Conservation (phyloP, 2,797 vertebrate species). For the Sitta carolinensis region DNA sequence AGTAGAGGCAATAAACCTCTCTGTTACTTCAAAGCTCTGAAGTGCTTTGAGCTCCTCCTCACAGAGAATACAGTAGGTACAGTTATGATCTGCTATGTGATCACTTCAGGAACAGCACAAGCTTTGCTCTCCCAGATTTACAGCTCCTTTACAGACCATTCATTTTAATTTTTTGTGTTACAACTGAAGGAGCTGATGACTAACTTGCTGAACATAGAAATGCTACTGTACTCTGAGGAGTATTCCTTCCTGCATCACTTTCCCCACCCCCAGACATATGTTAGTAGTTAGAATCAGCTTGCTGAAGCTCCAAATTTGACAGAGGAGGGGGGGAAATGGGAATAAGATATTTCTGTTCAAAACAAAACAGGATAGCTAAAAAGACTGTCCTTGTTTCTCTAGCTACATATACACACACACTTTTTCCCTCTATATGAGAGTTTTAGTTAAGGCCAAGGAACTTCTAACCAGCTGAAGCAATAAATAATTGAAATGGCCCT, state of each 20-base stretch:
- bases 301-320: slow-evolving; percentile 64
- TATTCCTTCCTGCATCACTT: slow-evolving; percentile 43
- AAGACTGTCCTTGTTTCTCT: background rate
- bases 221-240: slow-evolving; percentile 73
- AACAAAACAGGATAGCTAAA: slow-evolving; percentile 24
- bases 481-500: background rate
- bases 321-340: background rate
- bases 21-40: background rate
- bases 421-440: background rate
- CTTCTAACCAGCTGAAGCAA: background rate
- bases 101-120: background rate
- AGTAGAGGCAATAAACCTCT: background rate
- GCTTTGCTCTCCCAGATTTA: slow-evolving; percentile 8
- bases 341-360: background rate
- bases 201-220: slow-evolving; percentile 72
- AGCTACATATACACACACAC: background rate
- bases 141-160: slow-evolving; percentile 59
- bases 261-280: slow-evolving; percentile 68
- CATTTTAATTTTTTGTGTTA: slow-evolving; percentile 54
- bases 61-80: background rate
- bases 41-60: background rate
- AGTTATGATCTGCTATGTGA: background rate
- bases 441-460: background rate
- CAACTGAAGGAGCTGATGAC: slow-evolving; percentile 57
- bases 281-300: slow-evolving; percentile 71